phyloP scores from a whole-genome alignment of 2,113 vertebrate genomes.

The Festucalex cinctus region DNA sequence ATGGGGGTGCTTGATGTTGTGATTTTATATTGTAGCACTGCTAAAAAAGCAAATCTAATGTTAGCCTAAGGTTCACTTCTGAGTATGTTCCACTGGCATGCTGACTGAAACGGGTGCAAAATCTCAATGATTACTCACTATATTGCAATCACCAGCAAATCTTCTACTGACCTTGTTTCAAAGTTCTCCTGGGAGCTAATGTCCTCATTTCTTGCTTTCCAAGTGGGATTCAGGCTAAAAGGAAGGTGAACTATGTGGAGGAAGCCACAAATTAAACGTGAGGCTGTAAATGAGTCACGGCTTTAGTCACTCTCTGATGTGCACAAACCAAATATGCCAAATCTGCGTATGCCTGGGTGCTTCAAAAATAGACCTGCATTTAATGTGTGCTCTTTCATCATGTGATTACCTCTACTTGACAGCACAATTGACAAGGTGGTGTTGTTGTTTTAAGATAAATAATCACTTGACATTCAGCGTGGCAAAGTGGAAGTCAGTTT shows the following conservation, averaged over 20 bases:
- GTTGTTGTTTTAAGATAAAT: not conserved
- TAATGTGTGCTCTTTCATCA: not conserved
- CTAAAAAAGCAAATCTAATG: not conserved
- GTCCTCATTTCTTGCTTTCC: conserved; percentile 67
- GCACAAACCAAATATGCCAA: conserved; percentile 11
- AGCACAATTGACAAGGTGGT: not conserved
- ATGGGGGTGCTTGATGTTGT: too few species aligned
- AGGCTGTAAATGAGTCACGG: conserved; percentile 42
- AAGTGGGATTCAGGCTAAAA: conserved; percentile 62
- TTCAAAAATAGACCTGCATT: conserved; percentile 15
- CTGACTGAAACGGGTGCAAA: conserved; percentile 28
- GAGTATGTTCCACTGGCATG: conserved; percentile 27
- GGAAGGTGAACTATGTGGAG: conserved; percentile 58
- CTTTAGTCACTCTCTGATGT: conserved; percentile 34
- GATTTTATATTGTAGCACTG: not conserved
- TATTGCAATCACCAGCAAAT: conserved; percentile 47
- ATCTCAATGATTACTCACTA: conserved; percentile 48
- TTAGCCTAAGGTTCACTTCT: not conserved
- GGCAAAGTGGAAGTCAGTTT: not conserved
- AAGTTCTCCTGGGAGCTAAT: conserved; percentile 54
- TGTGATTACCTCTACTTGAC: not conserved
- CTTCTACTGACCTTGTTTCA: conserved; percentile 58
- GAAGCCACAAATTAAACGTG: conserved; percentile 55
- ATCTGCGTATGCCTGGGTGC: conserved; percentile 11
- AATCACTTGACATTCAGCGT: too few species aligned